Percentiles rank a stretch among this genome's conserved stretches.
These are phyloP conservation scores for Perizoma flavofasciatum DNA, from an alignment of 2,888 invertebrate species.

Conservation along the genomic window DNA sequence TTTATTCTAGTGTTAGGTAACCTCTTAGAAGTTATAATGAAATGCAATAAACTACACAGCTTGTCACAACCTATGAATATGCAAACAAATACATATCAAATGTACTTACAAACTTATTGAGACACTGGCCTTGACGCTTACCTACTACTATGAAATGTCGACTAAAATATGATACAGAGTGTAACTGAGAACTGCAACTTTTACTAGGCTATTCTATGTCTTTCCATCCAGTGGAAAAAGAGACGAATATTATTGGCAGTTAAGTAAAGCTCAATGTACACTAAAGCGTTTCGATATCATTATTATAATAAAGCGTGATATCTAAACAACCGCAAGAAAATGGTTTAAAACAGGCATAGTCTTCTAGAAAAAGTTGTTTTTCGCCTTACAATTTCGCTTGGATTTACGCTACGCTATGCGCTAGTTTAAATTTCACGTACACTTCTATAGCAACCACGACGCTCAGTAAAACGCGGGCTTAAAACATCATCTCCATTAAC, in stretches of 20 bases:
- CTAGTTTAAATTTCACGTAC: too few relatives aligned
- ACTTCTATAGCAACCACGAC: too few relatives aligned
- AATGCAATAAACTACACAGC: conserved; percentile 22
- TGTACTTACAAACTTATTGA: conserved; percentile 25
- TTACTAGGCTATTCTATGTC: conserved; percentile 3
- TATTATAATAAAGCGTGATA: too few relatives aligned
- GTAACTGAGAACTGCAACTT: conserved; percentile 23
- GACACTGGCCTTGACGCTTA: conserved; percentile 41
- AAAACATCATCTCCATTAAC: too few relatives aligned
- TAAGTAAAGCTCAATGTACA: conserved; percentile 1
- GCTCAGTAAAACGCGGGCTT: too few relatives aligned
- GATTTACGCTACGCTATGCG: too few relatives aligned
- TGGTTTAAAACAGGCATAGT: too few relatives aligned
- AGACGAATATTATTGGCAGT: not conserved
- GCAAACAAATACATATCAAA: conserved; percentile 23
- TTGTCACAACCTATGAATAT: conserved; percentile 30
- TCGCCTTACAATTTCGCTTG: too few relatives aligned
- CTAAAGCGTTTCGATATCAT: not conserved
- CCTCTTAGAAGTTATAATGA: conserved; percentile 12
- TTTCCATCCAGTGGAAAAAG: not conserved
- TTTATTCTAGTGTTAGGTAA: conserved; percentile 12
- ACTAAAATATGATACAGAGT: conserved; percentile 23
- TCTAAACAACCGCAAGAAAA: too few relatives aligned
- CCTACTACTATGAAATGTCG: conserved; percentile 33
- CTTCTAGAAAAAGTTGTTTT: too few relatives aligned